Percentiles rank a stretch among this genome's conserved stretches.
These are phyloP conservation scores for Augochlora pura DNA, from an alignment of 1,140 invertebrate species.

Conservation along the genomic window DNA sequence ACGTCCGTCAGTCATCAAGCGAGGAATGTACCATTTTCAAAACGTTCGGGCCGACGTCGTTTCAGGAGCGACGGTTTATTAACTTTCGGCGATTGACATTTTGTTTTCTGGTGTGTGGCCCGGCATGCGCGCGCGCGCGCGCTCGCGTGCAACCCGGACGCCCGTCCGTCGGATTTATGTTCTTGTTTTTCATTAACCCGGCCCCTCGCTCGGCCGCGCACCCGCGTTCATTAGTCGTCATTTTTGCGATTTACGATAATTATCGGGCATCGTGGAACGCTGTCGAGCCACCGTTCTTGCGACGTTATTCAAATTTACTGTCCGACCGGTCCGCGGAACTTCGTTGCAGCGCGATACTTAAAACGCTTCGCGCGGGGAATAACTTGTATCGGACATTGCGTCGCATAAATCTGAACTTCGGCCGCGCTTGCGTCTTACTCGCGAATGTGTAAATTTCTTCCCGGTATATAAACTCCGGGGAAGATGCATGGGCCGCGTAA, in stretches of 20 bases:
- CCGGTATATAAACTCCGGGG: conserved; percentile 9
- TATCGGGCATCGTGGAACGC: neutral
- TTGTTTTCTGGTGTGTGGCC: conserved; percentile 22
- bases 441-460: conserved; percentile 23
- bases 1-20: conserved; percentile 59
- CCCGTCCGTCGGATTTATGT: neutral
- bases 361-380: neutral
- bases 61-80: conserved; percentile 55
- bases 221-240: too few relatives aligned
- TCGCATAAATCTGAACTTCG: conserved; percentile 10
- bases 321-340: neutral
- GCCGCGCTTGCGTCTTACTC: conserved; percentile 2
- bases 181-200: neutral
- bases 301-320: neutral
- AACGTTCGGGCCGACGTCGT: conserved; percentile 41
- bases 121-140: too few relatives aligned
- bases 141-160: conserved; percentile 1
- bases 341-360: neutral
- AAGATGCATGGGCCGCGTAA: conserved; percentile 30
- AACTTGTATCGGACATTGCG: neutral
- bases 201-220: too few relatives aligned
- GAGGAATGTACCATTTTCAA: conserved; percentile 61
- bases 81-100: conserved; percentile 53
- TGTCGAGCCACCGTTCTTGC: neutral
- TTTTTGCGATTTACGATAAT: conserved; percentile 4